phyloP scores from a whole-genome alignment of 2,113 vertebrate genomes.

The Muntiacus reevesi region DNA sequence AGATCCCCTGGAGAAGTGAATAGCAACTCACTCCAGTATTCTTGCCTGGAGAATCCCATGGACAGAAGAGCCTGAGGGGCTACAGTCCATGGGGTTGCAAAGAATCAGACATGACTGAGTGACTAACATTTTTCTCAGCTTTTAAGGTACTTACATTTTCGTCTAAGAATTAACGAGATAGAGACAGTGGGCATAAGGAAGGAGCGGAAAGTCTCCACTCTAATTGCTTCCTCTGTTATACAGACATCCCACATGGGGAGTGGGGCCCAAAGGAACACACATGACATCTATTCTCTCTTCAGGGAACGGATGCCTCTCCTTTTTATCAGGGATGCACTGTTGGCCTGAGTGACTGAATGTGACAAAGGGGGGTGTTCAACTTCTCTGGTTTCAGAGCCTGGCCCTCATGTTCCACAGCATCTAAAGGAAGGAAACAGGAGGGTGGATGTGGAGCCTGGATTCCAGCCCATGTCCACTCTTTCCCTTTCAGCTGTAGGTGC shows the following conservation, averaged over 20 bases:
- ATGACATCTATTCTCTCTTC: not conserved
- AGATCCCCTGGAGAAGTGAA: no score
- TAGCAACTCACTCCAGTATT: no score
- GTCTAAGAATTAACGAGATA: not conserved
- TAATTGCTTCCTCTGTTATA: not conserved
- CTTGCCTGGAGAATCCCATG: no score
- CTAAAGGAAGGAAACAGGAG: not conserved
- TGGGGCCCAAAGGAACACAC: not conserved
- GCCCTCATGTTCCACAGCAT: not conserved
- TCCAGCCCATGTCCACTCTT: not conserved
- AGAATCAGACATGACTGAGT: not conserved
- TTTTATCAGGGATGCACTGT: not conserved
- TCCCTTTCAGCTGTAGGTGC: not conserved
- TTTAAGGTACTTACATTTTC: not conserved
- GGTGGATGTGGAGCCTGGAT: not conserved
- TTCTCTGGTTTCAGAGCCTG: not conserved
- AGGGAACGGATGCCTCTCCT: not conserved
- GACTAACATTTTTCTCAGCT: not conserved
- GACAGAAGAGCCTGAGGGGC: no score
- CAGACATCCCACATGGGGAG: not conserved
- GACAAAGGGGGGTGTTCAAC: not conserved
- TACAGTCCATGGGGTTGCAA: not conserved
- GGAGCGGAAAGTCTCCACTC: not conserved
- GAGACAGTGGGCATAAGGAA: not conserved
- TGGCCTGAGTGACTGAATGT: not conserved